Evolutionary conservation across 2,797 vertebrate species (phyloP).

Genomic region (Acipenser transmontanus): DNA sequence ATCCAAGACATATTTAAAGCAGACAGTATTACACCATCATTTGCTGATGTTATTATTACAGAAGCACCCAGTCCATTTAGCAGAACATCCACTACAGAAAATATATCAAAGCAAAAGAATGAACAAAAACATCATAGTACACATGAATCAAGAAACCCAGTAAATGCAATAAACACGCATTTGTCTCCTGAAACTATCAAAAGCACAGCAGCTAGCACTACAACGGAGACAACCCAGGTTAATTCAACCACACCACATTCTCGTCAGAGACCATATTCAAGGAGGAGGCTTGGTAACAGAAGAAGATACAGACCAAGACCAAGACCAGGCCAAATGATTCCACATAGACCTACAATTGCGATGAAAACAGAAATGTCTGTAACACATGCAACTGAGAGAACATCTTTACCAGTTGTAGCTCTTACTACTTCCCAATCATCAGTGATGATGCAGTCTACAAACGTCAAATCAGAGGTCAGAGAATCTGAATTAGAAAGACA

Average conservation of each 20-base stretch:
- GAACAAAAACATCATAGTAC: slow-evolving; percentile 19
- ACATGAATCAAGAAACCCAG: slow-evolving; percentile 11
- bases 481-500: too few relatives aligned
- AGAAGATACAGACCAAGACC: slow-evolving; percentile 58
- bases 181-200: not conserved
- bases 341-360: slow-evolving; percentile 5
- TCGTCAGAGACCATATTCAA: slow-evolving; percentile 35
- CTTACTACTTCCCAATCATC: slow-evolving; percentile 30
- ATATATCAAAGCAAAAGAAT: slow-evolving; percentile 20
- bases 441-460: slow-evolving; percentile 17
- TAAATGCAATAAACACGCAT: too few relatives aligned
- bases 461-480: too few relatives aligned
- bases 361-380: slow-evolving; percentile 22
- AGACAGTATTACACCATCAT: slow-evolving; percentile 7
- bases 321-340: slow-evolving; percentile 44
- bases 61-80: slow-evolving; percentile 10
- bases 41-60: slow-evolving; percentile 22
- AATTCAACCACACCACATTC: slow-evolving; percentile 16
- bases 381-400: slow-evolving; percentile 11
- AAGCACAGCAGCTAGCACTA: not conserved
- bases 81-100: slow-evolving; percentile 2
- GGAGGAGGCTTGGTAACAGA: slow-evolving; percentile 54
- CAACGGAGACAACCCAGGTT: slow-evolving; percentile 15
- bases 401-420: slow-evolving; percentile 13
- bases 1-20: slow-evolving; percentile 25